phyloP scores from a whole-genome alignment of 2,797 vertebrate species.

The Lerista edwardsae region DNA sequence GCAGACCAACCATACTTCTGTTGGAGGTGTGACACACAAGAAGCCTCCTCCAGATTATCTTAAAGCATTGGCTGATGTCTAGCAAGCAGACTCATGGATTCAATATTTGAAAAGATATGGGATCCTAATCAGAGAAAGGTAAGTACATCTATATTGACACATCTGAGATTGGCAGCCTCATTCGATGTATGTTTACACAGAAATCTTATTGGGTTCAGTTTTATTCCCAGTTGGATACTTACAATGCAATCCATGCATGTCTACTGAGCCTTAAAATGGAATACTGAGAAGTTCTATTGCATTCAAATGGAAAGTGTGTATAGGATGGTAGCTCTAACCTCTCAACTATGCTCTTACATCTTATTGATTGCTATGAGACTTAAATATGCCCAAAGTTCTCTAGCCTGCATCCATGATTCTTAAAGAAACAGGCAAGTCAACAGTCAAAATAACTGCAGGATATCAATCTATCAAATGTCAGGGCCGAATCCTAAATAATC shows the following conservation, averaged over 20 bases:
- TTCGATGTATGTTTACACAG: neutral
- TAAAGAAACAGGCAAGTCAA: slow-evolving; percentile 5
- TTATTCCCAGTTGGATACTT: neutral
- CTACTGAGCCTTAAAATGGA: too few relatives aligned
- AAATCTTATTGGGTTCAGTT: neutral
- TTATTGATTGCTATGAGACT: neutral
- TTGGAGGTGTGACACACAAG: too few relatives aligned
- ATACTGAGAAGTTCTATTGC: neutral
- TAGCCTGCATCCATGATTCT: neutral
- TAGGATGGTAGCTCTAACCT: neutral
- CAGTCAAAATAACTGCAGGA: neutral
- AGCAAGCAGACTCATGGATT: neutral
- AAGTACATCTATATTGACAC: neutral
- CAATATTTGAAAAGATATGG: neutral
- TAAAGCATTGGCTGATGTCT: too few relatives aligned
- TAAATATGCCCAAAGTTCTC: neutral
- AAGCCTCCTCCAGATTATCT: too few relatives aligned
- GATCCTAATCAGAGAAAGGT: neutral
- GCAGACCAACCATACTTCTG: too few relatives aligned
- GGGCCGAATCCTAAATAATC: slow-evolving; percentile 24
- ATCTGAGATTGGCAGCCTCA: neutral
- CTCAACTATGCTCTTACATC: neutral
- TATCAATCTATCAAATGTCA: neutral
- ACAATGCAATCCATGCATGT: neutral
- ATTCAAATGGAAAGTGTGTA: neutral